Evolutionary conservation across 2,797 vertebrate genomes (phyloP).

Genomic region (Chelon auratus): DNA sequence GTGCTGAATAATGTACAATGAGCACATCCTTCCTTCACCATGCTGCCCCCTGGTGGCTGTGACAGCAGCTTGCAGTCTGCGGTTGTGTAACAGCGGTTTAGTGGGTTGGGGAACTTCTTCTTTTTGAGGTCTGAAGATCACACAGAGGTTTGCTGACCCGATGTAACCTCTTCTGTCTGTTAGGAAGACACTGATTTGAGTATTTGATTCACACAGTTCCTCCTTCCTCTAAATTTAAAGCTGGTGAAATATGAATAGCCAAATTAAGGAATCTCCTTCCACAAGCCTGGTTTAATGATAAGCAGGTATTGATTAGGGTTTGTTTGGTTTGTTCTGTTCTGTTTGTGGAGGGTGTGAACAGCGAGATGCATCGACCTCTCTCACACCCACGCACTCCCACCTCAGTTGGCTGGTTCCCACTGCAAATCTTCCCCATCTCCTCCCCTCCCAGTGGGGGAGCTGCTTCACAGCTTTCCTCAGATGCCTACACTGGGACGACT

Average conservation of each 20-base stretch:
- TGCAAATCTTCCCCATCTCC: not conserved
- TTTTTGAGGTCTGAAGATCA: not conserved
- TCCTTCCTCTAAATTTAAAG: not conserved
- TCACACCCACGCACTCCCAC: conserved; percentile 40
- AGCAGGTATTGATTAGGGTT: conserved; percentile 16
- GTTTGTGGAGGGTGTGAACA: not conserved
- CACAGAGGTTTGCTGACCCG: not conserved
- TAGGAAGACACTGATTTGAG: conserved; percentile 1
- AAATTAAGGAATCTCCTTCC: too few relatives aligned
- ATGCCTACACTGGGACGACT: not conserved
- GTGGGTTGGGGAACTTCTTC: not conserved
- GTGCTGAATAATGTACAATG: not conserved
- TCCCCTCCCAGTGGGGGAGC: conserved; percentile 9
- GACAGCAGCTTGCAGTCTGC: conserved; percentile 19
- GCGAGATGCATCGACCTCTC: conserved; percentile 43
- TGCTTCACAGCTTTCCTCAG: not conserved
- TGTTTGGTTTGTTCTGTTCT: conserved; percentile 4
- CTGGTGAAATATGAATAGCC: not conserved
- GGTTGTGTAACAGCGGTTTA: conserved; percentile 22
- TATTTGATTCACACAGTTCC: not conserved
- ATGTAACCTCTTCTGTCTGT: not conserved
- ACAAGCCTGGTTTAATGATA: not conserved
- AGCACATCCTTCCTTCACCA: conserved; percentile 26
- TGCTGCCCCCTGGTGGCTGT: conserved; percentile 71
- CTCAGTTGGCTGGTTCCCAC: conserved; percentile 40